Percentiles rank a stretch among this genome's conserved stretches.
Conservation (phyloP, 1,140 invertebrate species). For the Goniozus legneri region DNA sequence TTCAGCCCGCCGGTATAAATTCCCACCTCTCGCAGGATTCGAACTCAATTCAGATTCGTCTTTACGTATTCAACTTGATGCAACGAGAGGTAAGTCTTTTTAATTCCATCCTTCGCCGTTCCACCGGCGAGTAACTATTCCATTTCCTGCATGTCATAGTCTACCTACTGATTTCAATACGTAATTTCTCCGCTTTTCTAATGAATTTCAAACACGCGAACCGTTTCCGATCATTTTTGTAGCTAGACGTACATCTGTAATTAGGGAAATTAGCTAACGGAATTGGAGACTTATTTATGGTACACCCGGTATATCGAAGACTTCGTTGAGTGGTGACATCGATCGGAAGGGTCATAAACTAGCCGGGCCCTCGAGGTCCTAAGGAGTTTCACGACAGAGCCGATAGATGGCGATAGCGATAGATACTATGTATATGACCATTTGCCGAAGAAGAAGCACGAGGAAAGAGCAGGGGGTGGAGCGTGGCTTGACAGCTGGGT, state of each 20-base stretch:
- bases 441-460: conserved; percentile 38
- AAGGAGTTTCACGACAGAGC: conserved; percentile 28
- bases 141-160: background rate
- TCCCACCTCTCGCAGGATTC: conserved; percentile 38
- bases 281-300: no score
- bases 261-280: no score
- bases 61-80: conserved; percentile 16
- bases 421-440: no score
- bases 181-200: background rate
- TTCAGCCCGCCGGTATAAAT: conserved; percentile 37
- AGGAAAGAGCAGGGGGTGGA: conserved; percentile 55
- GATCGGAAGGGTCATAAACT: conserved; percentile 34
- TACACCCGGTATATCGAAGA: conserved; percentile 17
- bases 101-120: conserved; percentile 5
- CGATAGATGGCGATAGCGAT: conserved; percentile 53
- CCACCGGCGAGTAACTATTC: background rate
- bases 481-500: conserved; percentile 55
- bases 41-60: conserved; percentile 39
- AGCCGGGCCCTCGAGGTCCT: conserved; percentile 28
- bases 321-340: conserved; percentile 38
- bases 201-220: background rate
- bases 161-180: no score
- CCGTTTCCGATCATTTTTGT: no score
- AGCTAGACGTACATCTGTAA: no score
- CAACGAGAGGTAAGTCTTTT: conserved; percentile 4